Conservation (phyloP, 2,797 vertebrate genomes). For the Nyctalus aviator region DNA sequence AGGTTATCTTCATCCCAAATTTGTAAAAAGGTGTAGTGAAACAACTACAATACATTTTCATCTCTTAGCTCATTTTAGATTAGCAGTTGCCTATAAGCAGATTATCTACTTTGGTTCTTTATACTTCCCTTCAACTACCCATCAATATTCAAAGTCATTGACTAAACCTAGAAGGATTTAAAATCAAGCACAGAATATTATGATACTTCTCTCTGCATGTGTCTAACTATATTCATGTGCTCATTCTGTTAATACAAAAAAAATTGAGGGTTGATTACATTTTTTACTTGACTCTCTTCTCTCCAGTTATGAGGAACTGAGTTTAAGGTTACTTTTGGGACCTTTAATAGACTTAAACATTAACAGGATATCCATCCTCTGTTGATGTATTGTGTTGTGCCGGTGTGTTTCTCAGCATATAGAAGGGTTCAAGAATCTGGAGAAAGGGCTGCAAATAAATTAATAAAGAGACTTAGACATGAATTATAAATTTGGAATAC, state of each 20-base stretch:
- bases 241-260: conserved; percentile 46
- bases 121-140: background rate
- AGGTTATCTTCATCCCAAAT: conserved; percentile 1
- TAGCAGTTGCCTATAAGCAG: background rate
- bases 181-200: background rate
- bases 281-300: background rate
- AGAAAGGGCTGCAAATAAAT: too few species aligned
- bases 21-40: background rate
- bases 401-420: too few species aligned
- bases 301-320: conserved; percentile 17
- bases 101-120: background rate
- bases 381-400: background rate
- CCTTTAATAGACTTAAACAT: conserved; percentile 20
- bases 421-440: too few species aligned
- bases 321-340: conserved; percentile 49
- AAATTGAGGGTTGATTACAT: background rate
- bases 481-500: too few species aligned
- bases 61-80: background rate
- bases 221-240: background rate
- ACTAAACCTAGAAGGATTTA: background rate
- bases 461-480: too few species aligned
- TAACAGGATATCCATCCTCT: background rate
- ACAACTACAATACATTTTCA: background rate
- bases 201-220: background rate
- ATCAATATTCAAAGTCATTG: background rate